phyloP scores from a whole-genome alignment of 1,140 invertebrate genomes.

The Lepidostoma basale region DNA sequence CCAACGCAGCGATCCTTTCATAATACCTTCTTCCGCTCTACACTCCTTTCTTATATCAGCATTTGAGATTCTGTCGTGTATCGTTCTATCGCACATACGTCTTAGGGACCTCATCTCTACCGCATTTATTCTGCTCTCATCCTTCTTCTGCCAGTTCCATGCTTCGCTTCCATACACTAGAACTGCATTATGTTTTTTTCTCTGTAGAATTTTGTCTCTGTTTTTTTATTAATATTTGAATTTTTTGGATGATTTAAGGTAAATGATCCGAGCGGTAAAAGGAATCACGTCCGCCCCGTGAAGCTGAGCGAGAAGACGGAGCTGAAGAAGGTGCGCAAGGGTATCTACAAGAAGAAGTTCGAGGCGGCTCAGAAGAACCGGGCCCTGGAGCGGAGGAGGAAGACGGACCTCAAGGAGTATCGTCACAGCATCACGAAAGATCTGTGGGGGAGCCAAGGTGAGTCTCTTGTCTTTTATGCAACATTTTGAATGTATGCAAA shows the following conservation, averaged over 20 bases:
- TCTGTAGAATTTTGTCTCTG: neutral
- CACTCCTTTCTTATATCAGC: no score
- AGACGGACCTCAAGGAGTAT: conserved; percentile 49
- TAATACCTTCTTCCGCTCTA: no score
- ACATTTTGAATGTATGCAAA: neutral
- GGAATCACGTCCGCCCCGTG: conserved; percentile 59
- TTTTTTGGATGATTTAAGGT: conserved; percentile 50
- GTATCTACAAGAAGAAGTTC: conserved; percentile 51
- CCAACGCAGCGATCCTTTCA: no score
- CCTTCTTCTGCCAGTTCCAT: no score
- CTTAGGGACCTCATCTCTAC: no score
- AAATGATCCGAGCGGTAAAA: conserved; percentile 61
- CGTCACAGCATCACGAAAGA: conserved; percentile 44
- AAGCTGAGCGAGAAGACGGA: conserved; percentile 53
- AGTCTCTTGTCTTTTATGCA: conserved; percentile 35
- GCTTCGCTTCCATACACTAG: no score
- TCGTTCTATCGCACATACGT: no score
- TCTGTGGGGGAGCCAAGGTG: conserved; percentile 54
- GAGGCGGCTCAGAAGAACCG: conserved; percentile 53
- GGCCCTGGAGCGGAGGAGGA: conserved; percentile 51
- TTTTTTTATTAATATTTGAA: neutral
- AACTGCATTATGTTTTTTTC: neutral
- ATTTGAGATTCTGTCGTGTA: no score
- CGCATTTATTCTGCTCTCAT: no score
- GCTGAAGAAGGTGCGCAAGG: conserved; percentile 50